phyloP scores from a whole-genome alignment of 2,888 invertebrate genomes.

The Leuctra nigra region DNA sequence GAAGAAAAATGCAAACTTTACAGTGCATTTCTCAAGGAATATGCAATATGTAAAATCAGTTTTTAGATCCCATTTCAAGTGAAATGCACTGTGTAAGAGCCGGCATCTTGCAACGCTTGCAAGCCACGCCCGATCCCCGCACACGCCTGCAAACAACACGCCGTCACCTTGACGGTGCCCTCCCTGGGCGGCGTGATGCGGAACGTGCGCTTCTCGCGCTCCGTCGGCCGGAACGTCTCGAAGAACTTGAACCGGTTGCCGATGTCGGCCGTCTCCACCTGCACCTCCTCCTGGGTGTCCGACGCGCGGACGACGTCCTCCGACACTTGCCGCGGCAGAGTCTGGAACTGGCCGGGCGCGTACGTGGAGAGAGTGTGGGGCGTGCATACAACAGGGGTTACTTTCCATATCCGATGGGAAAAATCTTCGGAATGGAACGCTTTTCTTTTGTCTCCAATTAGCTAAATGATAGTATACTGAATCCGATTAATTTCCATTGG shows the following conservation, averaged over 20 bases:
- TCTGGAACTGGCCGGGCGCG: background rate
- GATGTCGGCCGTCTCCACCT: slow-evolving; percentile 74
- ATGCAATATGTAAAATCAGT: too few relatives aligned
- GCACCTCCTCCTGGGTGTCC: slow-evolving; percentile 67
- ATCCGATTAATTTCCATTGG: too few relatives aligned
- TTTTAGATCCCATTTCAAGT: too few relatives aligned
- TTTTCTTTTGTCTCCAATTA: too few relatives aligned
- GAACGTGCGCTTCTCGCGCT: slow-evolving; percentile 62
- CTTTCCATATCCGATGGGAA: too few relatives aligned
- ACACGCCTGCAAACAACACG: too few relatives aligned
- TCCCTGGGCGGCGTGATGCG: slow-evolving; percentile 86
- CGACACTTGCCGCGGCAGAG: slow-evolving; percentile 45
- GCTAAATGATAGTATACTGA: too few relatives aligned
- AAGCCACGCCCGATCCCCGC: too few relatives aligned
- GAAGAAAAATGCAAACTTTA: background rate
- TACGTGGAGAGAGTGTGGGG: background rate
- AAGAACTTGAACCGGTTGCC: slow-evolving; percentile 86
- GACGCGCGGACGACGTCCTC: slow-evolving; percentile 63
- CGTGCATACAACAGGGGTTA: background rate
- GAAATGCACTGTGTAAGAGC: too few relatives aligned
- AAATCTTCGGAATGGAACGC: too few relatives aligned
- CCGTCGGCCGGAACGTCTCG: slow-evolving; percentile 74
- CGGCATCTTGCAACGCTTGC: too few relatives aligned
- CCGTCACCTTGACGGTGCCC: slow-evolving; percentile 55
- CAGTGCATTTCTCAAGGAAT: too few relatives aligned